These are phyloP conservation scores for Puma concolor DNA, from an alignment of 2,113 vertebrate species.

Conservation along the genomic window DNA sequence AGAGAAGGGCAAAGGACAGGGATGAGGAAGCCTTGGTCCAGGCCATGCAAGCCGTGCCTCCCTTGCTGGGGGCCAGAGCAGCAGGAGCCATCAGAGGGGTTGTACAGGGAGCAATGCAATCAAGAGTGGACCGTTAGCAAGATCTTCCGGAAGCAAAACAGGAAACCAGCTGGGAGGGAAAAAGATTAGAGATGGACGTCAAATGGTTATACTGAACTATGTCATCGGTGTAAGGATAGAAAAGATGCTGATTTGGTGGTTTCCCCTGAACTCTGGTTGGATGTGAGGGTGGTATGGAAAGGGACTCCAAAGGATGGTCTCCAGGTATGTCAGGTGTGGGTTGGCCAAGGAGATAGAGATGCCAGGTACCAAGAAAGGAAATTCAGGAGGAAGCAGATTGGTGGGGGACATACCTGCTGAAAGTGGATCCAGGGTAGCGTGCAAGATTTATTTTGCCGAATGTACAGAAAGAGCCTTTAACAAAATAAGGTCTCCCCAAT, in stretches of 20 bases:
- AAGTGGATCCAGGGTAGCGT: neutral
- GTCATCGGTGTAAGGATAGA: neutral
- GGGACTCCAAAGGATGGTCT: neutral
- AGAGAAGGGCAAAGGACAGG: neutral
- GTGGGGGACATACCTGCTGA: too few species aligned
- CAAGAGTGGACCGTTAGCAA: neutral
- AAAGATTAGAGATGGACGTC: neutral
- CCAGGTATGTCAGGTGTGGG: neutral
- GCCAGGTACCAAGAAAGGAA: neutral
- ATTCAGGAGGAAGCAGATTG: neutral
- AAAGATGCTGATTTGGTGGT: neutral
- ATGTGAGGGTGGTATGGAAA: too few species aligned
- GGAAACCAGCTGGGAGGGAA: neutral
- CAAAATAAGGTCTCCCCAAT: neutral
- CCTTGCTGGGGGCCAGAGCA: neutral
- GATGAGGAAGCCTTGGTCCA: too few species aligned
- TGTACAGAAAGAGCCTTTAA: neutral
- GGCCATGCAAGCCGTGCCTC: fast-evolving
- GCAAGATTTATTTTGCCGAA: neutral
- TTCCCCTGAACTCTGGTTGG: neutral
- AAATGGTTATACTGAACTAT: neutral
- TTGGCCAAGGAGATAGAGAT: neutral
- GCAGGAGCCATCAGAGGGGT: neutral
- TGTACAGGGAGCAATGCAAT: neutral
- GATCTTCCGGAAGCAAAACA: neutral